Percentiles rank a stretch among this genome's conserved stretches.
phyloP scores from a whole-genome alignment of 2,113 vertebrate genomes.

The Phaethon lepturus region DNA sequence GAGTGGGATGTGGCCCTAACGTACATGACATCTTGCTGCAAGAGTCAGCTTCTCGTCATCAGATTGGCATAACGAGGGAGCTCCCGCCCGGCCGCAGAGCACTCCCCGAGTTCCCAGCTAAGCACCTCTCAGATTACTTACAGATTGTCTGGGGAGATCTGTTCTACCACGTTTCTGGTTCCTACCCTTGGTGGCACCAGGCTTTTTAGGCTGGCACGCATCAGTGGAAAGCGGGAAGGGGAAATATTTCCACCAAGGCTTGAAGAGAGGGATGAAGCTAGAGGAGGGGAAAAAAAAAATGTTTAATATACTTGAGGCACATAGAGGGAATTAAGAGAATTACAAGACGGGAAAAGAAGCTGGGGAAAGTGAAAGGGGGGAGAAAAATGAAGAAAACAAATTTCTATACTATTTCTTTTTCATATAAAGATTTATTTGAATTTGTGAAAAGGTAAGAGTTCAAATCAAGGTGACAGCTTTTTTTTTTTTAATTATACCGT shows the following conservation, averaged over 20 bases:
- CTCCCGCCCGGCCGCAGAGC: accelerated
- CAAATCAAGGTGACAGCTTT: neutral
- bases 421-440: neutral
- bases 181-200: neutral
- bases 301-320: neutral
- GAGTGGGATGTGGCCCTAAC: accelerated
- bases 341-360: neutral
- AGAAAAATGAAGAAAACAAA: neutral
- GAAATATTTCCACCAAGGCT: neutral
- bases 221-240: accelerated
- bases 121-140: neutral
- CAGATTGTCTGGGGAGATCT: neutral
- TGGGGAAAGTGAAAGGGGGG: neutral
- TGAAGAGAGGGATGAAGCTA: neutral
- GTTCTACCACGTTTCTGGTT: neutral
- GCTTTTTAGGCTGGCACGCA: neutral
- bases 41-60: neutral
- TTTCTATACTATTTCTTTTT: neutral
- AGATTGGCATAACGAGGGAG: accelerated
- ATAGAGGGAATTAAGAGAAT: neutral
- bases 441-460: neutral
- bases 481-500: neutral
- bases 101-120: accelerated
- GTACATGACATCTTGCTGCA: neutral
- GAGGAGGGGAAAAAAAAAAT: accelerated